Conservation (phyloP, 2,888 invertebrate species). For the Drosophila borealis region DNA sequence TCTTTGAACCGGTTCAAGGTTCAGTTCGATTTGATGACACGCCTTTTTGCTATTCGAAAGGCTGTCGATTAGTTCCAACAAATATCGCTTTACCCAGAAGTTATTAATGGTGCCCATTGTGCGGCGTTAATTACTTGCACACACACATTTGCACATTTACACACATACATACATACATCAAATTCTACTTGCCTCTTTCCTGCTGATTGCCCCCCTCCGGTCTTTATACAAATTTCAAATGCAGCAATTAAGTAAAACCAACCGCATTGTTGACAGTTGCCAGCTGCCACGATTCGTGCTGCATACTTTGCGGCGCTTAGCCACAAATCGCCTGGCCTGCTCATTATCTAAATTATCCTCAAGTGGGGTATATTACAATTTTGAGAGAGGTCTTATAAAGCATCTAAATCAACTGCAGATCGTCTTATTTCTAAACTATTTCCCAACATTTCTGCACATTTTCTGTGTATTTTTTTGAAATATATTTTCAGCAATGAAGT, state of each 20-base stretch:
- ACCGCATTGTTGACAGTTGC: slow-evolving; percentile 28
- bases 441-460: too few relatives aligned
- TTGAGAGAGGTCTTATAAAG: not conserved
- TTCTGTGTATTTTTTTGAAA: too few relatives aligned
- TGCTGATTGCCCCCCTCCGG: slow-evolving; percentile 11
- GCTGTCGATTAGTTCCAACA: too few relatives aligned
- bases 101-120: too few relatives aligned
- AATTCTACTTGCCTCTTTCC: not conserved
- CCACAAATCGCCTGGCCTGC: slow-evolving; percentile 4
- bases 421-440: too few relatives aligned
- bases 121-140: too few relatives aligned
- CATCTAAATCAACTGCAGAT: too few relatives aligned
- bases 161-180: not conserved
- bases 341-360: not conserved
- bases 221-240: slow-evolving; percentile 43
- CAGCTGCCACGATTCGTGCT: slow-evolving; percentile 33
- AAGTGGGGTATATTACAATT: slow-evolving; percentile 3
- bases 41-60: too few relatives aligned
- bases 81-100: too few relatives aligned
- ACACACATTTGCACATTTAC: not conserved
- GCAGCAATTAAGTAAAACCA: slow-evolving; percentile 61
- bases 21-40: too few relatives aligned
- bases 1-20: too few relatives aligned
- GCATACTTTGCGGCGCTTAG: slow-evolving; percentile 32
- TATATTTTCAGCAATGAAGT: too few relatives aligned